Base-by-base conservation (phyloP, 2,113 vertebrate genomes). In the Strigops habroptila region DNA sequence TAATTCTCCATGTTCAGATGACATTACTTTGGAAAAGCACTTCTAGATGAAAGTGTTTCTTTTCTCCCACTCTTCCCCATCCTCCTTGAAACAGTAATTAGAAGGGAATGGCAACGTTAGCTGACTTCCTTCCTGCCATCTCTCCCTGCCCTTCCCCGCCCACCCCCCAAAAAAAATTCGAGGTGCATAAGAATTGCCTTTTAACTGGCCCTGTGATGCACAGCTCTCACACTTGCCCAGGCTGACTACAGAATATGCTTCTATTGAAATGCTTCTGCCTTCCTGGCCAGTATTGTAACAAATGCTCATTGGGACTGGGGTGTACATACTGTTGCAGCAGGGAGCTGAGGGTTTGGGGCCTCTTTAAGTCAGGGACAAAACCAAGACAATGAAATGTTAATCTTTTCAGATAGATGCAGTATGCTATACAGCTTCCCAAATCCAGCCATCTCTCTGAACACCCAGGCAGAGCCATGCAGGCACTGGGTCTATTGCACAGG, bases 251-350 rank as follows among this genome's bases (percentile, higher is more conserved):
- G 51, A 70, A 49, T 7, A 12, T 24, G 7, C 1, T 84, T 3
- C 37, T 59, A 1, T 1, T n/a, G 33, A 52, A 78, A 43, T 16
- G 25, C 4, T 76, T n/a, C 31, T 64, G 41, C 18, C 46, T 25
- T 74, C 28, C 49, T 75, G 51, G 33, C 19, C 14, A 49, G 10
- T 4, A 2, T 3, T 62, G 11, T 27, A 85, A 22, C 16, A 80
- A 69, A 35, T 13, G 31, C 12, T 41, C 5, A 4, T 28, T 41
- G 37, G 28, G 7, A 46, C 7, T 49, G 31, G 37, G 37, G 19
- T 43, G 25, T 19, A 24, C 0, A 4, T 0, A 21, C 35, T 3
- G 1, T 14, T 71, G 52, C 23, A 68, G 37, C n/a, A 78, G 51
- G 31, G 39, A 77, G 19, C 25, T 77, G 64, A 23, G 25, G 35